Base-by-base conservation (phyloP, 2,113 vertebrate genomes). In the Coptodon bakossiorum region DNA sequence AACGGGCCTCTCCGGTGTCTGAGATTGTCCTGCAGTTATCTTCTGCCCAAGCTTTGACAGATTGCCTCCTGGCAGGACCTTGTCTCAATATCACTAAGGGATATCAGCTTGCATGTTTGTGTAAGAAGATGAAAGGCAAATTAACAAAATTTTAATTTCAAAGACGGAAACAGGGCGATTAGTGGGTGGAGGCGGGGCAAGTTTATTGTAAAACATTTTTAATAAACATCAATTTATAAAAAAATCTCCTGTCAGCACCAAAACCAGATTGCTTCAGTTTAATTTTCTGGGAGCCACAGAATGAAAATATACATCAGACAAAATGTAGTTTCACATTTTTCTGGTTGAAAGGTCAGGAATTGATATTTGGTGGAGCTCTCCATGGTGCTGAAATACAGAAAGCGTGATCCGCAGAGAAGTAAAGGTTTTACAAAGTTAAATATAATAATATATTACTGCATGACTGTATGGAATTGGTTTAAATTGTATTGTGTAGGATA, bases 41-140 rank as follows among this genome's bases (percentile, higher is more conserved):
- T 56, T 78, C 81, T 80, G 85, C 78, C 80, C 81, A 56, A 76
- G 16, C n/a, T 78, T 85, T 92, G 87, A 92, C 85, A 87, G 84
- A 91, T 63, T 87, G 80, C 89, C 85, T 82, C 59, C 13, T 63
- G 84, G 89, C 82, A 85, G 45, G 17, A 4, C 59, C 57, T 36
- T 40, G 27, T 66, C 40, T 66, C 27, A 45, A 27, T 40, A 85
- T 84, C 86, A 76, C 81, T 3, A 6, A 78, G 71, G 59, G 16
- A 78, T n/a, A 16, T 40, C 12, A 8, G 29, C n/a, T 2, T 52
- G 57, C 29, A 52, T 68, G 61, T 81, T 61, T 83, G 10, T 40
- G 50, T 29, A 27, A 34, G 12, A 66, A 57, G 66, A 84, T 86
- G 48, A 79, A 86, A 81, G 27, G 53, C 31, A 43, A 76, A 31